Evolutionary conservation across 1,140 invertebrate genomes (phyloP).

Genomic region (Pollicipes pollicipes): DNA sequence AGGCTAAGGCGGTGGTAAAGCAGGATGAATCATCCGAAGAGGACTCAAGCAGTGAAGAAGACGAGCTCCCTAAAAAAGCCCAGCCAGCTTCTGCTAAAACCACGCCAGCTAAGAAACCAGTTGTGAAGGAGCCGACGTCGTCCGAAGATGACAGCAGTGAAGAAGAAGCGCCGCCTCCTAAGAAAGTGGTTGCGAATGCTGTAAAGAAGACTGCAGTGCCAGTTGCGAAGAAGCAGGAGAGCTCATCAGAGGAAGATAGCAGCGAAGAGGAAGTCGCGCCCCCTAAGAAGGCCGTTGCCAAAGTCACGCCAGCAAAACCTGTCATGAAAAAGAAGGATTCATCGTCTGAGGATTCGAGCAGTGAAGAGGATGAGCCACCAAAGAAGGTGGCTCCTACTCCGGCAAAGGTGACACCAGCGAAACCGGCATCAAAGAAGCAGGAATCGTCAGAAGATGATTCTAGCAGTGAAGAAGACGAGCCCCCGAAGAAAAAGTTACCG

Average conservation of each 20-base stretch:
- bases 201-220: too few relatives aligned
- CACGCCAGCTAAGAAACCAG: too few relatives aligned
- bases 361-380: conserved; percentile 13
- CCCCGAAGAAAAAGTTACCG: neutral
- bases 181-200: too few relatives aligned
- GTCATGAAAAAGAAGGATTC: too few relatives aligned
- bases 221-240: too few relatives aligned
- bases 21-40: conserved; percentile 20
- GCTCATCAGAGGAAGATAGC: conserved; percentile 19
- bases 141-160: too few relatives aligned
- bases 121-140: too few relatives aligned
- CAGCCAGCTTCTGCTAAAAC: too few relatives aligned
- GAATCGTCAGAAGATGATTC: conserved; percentile 8
- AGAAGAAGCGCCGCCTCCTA: too few relatives aligned
- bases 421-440: conserved; percentile 10
- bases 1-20: too few relatives aligned
- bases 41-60: conserved; percentile 15
- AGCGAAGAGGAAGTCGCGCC: conserved; percentile 13
- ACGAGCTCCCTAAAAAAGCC: conserved; percentile 12
- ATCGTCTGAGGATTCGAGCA: conserved; percentile 18
- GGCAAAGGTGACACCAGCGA: conserved; percentile 7
- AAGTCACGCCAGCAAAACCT: too few relatives aligned
- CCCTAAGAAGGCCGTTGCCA: too few relatives aligned
- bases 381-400: conserved; percentile 3
- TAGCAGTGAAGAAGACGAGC: conserved; percentile 15